Evolutionary conservation across 2,113 vertebrate species (phyloP).

Genomic region (Pituophis catenifer): DNA sequence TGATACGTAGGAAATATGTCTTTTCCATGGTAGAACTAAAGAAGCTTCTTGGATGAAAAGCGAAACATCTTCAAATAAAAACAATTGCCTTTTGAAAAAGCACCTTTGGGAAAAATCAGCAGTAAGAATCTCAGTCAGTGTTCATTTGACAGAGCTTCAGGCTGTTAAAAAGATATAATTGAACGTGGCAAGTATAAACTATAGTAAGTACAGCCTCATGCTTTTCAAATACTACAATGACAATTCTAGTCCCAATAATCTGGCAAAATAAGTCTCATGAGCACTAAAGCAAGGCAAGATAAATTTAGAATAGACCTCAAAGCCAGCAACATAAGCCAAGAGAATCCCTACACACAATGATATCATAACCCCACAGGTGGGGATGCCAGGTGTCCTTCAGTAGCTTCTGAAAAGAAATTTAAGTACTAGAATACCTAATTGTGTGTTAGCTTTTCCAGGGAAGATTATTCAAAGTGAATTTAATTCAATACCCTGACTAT

Average conservation of each 20-base stretch:
- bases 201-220: neutral
- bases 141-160: neutral
- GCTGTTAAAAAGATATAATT: neutral
- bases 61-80: neutral
- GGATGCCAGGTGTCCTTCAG: neutral
- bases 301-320: neutral
- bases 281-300: neutral
- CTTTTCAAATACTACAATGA: neutral
- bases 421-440: neutral
- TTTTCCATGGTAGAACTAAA: neutral
- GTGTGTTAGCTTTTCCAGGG: neutral
- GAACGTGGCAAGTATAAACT: neutral
- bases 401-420: neutral
- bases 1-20: neutral
- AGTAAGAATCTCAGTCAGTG: neutral
- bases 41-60: neutral
- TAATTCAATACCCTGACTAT: neutral
- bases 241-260: neutral
- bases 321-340: neutral
- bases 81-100: neutral
- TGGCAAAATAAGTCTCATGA: neutral
- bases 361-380: neutral
- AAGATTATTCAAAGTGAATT: neutral
- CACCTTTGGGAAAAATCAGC: neutral
- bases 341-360: neutral